Percentiles rank a stretch among this genome's conserved stretches.
These are phyloP conservation scores for Galago senegalensis DNA, from an alignment of 2,797 vertebrate species.

Conservation along the genomic window DNA sequence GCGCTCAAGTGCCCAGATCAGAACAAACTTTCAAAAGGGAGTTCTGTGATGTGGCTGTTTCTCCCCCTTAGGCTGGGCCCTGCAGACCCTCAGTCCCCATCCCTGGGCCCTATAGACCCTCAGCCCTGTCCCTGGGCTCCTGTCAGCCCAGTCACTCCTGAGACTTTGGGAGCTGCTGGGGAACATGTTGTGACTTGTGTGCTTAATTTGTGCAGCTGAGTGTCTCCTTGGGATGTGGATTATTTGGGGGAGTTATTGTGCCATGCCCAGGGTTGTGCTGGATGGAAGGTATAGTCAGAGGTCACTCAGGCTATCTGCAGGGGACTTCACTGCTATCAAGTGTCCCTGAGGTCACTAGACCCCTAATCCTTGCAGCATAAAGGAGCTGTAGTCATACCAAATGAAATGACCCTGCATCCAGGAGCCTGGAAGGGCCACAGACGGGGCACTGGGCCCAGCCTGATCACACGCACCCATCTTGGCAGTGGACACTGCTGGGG, in stretches of 20 bases:
- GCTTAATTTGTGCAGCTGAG: rapidly evolving
- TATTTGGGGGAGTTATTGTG: rapidly evolving
- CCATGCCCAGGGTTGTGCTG: rapidly evolving
- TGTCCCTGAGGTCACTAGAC: neutral
- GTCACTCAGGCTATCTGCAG: rapidly evolving
- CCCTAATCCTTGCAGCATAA: rapidly evolving
- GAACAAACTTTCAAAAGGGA: neutral
- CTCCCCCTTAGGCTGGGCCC: neutral
- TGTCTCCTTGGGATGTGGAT: rapidly evolving
- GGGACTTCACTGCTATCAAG: neutral
- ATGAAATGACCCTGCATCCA: rapidly evolving
- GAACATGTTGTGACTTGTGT: rapidly evolving
- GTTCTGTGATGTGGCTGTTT: rapidly evolving
- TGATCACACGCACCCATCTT: rapidly evolving
- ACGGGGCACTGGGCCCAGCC: rapidly evolving
- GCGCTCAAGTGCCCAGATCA: rapidly evolving
- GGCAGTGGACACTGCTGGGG: rapidly evolving
- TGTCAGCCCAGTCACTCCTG: neutral
- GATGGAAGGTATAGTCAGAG: rapidly evolving
- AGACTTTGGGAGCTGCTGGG: neutral
- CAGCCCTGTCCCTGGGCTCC: neutral
- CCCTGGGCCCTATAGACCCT: too few relatives aligned
- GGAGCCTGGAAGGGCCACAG: neutral
- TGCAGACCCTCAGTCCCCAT: rapidly evolving
- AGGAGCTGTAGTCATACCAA: neutral